Evolutionary conservation across 2,888 invertebrate genomes (phyloP).

Genomic region (Cephus rjabovi): DNA sequence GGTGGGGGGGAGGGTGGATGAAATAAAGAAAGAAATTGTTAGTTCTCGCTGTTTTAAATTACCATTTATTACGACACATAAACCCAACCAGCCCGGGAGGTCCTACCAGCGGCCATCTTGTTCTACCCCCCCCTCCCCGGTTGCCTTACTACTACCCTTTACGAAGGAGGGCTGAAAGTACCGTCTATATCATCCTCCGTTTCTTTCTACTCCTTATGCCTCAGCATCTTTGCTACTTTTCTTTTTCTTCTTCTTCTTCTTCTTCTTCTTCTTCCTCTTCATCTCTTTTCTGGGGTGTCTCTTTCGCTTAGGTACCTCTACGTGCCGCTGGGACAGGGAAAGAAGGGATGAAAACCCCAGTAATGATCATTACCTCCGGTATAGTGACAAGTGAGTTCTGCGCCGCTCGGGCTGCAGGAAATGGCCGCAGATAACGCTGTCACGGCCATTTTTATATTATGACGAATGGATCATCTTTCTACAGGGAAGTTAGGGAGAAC

Average conservation of each 20-base stretch:
- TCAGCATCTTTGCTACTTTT: conserved; percentile 19
- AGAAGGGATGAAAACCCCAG: conserved; percentile 34
- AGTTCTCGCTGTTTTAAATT: conserved; percentile 68
- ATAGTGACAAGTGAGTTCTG: conserved; percentile 61
- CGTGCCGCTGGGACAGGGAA: conserved; percentile 24
- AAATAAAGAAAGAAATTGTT: conserved; percentile 67
- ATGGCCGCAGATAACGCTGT: conserved; percentile 64
- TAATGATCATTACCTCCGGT: conserved; percentile 66
- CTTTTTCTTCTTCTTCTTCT: conserved; percentile 19
- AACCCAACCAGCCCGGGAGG: conserved; percentile 54
- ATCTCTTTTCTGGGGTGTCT: conserved; percentile 32
- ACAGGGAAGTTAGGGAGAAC: conserved; percentile 1
- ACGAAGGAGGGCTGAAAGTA: conserved; percentile 25
- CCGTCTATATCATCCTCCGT: conserved; percentile 45
- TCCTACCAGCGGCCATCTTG: conserved; percentile 63
- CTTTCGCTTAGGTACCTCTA: conserved; percentile 31
- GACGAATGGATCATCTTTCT: conserved; percentile 61
- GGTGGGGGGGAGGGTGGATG: conserved; percentile 34
- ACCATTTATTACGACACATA: conserved; percentile 67
- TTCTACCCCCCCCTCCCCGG: conserved; percentile 40
- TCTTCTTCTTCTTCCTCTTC: conserved; percentile 25
- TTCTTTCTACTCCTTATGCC: conserved; percentile 19
- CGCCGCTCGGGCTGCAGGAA: conserved; percentile 56
- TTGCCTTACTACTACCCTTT: background rate
- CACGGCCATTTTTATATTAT: conserved; percentile 63